These are phyloP conservation scores for Phenacoccus solenopsis DNA, from an alignment of 1,140 invertebrate species.

Conservation along the genomic window DNA sequence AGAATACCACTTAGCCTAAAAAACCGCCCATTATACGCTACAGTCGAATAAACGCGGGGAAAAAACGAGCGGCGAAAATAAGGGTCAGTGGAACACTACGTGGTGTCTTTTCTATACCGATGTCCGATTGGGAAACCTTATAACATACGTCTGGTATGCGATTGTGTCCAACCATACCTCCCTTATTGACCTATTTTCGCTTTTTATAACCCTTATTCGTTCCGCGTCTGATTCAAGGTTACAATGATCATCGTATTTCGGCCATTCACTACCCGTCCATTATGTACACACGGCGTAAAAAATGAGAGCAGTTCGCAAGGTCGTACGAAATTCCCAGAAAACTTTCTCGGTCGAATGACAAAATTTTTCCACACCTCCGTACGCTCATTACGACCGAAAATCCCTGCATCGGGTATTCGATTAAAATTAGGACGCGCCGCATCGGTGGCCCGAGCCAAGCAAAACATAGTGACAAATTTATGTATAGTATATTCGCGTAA, in stretches of 20 bases:
- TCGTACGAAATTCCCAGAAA: no score
- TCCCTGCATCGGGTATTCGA: no score
- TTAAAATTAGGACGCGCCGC: neutral
- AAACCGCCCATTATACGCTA: neutral
- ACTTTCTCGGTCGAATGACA: no score
- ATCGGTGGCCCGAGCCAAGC: neutral
- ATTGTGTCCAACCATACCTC: no score
- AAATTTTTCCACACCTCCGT: no score
- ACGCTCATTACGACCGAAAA: no score
- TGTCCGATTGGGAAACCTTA: no score
- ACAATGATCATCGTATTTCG: no score
- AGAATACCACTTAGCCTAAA: neutral
- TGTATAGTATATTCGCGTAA: neutral
- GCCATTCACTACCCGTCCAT: no score
- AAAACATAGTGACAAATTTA: conserved; percentile 9
- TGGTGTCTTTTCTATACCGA: neutral
- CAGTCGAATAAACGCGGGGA: neutral
- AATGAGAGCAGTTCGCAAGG: no score
- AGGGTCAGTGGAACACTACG: neutral
- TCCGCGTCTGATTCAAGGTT: neutral
- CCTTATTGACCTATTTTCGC: neutral
- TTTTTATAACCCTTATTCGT: conserved; percentile 12
- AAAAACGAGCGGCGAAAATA: neutral
- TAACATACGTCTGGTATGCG: no score
- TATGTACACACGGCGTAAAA: no score